phyloP scores from a whole-genome alignment of 1,140 invertebrate species.

The Aplysia californica region DNA sequence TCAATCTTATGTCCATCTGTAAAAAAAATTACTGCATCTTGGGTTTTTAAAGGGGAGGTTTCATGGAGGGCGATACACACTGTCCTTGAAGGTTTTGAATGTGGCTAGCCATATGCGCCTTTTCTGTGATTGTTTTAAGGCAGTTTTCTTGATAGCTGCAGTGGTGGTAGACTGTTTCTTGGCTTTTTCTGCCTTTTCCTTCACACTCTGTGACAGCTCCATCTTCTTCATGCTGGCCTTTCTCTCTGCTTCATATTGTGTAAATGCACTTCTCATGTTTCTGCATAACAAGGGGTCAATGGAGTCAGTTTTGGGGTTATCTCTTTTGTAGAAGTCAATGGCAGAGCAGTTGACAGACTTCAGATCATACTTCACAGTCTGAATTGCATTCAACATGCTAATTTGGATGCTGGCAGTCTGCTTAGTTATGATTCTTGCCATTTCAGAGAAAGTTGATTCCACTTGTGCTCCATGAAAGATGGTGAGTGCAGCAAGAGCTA shows the following conservation, averaged over 20 bases:
- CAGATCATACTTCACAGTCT: constrained; percentile 34
- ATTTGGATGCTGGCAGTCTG: constrained; percentile 25
- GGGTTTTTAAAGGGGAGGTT: no score
- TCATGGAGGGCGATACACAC: no score
- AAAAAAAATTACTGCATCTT: no score
- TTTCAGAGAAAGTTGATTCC: constrained; percentile 32
- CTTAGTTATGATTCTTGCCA: constrained; percentile 28
- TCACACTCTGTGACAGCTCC: not conserved
- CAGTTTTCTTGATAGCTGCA: not conserved
- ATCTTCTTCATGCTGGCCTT: not conserved
- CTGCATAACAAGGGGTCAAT: not conserved
- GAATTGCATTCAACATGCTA: constrained; percentile 25
- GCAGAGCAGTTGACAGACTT: constrained; percentile 7
- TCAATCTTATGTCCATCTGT: no score
- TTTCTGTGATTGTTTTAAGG: not conserved
- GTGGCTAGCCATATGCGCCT: no score
- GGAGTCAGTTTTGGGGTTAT: constrained; percentile 13
- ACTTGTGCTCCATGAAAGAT: constrained; percentile 41
- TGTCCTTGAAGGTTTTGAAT: no score
- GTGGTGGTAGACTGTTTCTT: not conserved
- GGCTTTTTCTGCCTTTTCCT: not conserved
- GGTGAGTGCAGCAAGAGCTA: constrained; percentile 18
- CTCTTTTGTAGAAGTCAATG: constrained; percentile 23
- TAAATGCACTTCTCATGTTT: constrained; percentile 20
- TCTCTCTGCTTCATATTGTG: not conserved